Percentiles rank a stretch among this genome's conserved stretches.
These are phyloP conservation scores for Chiloscyllium punctatum DNA, from an alignment of 2,797 vertebrate genomes.

Conservation along the genomic window DNA sequence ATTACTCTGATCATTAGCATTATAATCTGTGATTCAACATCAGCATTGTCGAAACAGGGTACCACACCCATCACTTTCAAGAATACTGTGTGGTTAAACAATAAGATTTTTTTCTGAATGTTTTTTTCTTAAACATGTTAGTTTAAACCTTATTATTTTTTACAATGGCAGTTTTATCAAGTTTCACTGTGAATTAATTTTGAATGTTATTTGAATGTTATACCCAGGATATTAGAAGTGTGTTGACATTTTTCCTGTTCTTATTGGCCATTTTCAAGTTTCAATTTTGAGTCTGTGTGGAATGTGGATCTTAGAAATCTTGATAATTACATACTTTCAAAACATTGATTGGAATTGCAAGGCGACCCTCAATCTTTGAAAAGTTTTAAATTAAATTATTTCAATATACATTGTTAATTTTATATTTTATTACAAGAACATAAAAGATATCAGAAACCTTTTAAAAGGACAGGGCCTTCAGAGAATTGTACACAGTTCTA, in stretches of 20 bases:
- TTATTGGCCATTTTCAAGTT: not conserved
- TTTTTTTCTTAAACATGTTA: no score
- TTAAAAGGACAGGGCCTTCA: not conserved
- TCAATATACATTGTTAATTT: not conserved
- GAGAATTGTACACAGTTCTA: not conserved
- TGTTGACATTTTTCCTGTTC: not conserved
- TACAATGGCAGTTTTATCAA: not conserved
- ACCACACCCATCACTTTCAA: not conserved
- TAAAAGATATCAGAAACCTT: not conserved
- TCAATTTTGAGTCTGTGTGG: not conserved
- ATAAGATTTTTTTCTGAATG: not conserved
- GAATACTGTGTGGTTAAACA: not conserved
- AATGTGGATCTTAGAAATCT: not conserved
- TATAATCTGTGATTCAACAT: not conserved
- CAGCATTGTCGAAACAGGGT: not conserved
- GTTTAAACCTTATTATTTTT: not conserved
- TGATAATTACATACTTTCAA: not conserved
- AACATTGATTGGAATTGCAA: not conserved
- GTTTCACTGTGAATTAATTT: not conserved
- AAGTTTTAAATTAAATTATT: not conserved
- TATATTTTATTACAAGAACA: not conserved
- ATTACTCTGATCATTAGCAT: not conserved
- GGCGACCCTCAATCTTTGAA: not conserved
- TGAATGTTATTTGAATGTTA: not conserved
- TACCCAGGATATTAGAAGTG: not conserved